A percentile compares a stretch with the other conserved stretches of the same genome.
phyloP scores from a whole-genome alignment of 2,888 invertebrate species.

The Nemoura dubitans region DNA sequence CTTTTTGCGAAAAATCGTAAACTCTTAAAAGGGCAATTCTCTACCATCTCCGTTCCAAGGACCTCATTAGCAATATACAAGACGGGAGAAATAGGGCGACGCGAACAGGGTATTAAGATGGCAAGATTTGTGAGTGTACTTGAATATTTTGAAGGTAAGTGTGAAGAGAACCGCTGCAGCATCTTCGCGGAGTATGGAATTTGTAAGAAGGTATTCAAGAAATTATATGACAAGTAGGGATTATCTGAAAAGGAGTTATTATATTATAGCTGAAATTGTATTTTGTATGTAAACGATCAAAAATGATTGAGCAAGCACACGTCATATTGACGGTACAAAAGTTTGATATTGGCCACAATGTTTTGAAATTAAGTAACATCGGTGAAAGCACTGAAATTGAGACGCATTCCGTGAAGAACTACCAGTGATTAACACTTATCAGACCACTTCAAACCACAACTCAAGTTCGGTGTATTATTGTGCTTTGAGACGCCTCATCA shows the following conservation, averaged over 20 bases:
- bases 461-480: no score
- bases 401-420: no score
- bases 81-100: conserved; percentile 10
- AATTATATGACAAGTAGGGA: neutral
- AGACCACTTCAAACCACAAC: no score
- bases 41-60: conserved; percentile 29
- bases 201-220: neutral
- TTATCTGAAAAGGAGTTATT: neutral
- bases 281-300: no score
- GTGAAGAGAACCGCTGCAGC: neutral
- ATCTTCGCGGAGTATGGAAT: neutral
- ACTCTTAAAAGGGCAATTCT: conserved; percentile 37
- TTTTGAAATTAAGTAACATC: no score
- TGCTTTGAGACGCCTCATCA: no score
- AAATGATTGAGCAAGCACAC: neutral
- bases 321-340: no score
- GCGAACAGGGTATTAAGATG: conserved; percentile 16
- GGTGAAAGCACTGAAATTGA: no score
- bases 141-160: conserved; percentile 1
- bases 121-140: neutral
- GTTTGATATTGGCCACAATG: no score
- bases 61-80: conserved; percentile 47
- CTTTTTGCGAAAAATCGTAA: conserved; percentile 28
- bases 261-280: neutral
- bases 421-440: no score